These are phyloP conservation scores for Arion vulgaris DNA, from an alignment of 1,140 invertebrate genomes.

Conservation along the genomic window DNA sequence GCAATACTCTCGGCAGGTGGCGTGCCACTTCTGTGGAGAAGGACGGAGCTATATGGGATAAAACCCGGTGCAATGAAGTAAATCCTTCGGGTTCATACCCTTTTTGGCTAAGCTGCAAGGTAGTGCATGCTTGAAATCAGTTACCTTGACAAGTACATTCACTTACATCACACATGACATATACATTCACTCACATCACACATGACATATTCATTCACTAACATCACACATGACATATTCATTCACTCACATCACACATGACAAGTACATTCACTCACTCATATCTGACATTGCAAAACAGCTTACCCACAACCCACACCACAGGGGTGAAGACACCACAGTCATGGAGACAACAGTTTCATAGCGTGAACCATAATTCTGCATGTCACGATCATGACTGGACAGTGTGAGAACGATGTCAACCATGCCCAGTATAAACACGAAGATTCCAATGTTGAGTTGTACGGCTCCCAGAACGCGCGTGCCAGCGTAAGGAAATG, in stretches of 20 bases:
- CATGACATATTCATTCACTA: no score
- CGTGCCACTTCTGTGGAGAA: no score
- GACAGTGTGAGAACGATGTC: slow-evolving; percentile 22
- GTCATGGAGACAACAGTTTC: slow-evolving; percentile 21
- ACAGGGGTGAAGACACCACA: slow-evolving; percentile 10
- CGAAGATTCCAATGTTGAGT: slow-evolving; percentile 11
- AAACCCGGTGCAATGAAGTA: no score
- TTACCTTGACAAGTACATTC: no score
- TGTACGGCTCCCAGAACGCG: slow-evolving; percentile 18
- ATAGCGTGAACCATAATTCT: slow-evolving; percentile 14
- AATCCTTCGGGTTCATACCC: no score
- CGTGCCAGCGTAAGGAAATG: slow-evolving; percentile 25
- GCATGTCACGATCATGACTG: slow-evolving; percentile 17
- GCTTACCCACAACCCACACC: slow-evolving; percentile 40
- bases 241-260: background rate
- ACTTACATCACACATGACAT: no score
- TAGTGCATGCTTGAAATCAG: no score
- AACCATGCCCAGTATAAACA: slow-evolving; percentile 15
- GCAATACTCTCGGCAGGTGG: no score
- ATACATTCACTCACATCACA: no score
- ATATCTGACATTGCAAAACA: no score
- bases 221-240: background rate
- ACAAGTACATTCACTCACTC: background rate
- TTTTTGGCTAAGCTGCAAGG: no score
- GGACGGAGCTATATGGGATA: no score